phyloP scores from a whole-genome alignment of 2,888 invertebrate species.

The Polymixis flavicincta region DNA sequence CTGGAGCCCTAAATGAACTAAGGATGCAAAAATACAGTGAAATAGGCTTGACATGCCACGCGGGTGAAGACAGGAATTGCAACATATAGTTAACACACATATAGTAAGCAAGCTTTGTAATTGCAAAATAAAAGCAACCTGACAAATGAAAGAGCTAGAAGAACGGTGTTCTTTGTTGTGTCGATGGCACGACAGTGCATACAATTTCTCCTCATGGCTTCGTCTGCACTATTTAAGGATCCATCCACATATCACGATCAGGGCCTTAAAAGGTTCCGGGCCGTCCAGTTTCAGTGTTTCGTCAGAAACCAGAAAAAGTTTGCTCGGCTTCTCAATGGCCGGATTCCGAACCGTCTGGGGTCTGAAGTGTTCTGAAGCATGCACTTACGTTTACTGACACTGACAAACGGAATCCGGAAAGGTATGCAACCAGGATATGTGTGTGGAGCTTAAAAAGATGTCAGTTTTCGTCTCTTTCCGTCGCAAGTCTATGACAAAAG shows the following conservation, averaged over 20 bases:
- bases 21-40: slow-evolving; percentile 62
- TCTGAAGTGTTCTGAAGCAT: not conserved
- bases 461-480: slow-evolving; percentile 16
- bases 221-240: not conserved
- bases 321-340: not conserved
- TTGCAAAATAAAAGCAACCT: slow-evolving; percentile 40
- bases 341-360: not conserved
- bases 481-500: slow-evolving; percentile 17
- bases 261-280: too few relatives aligned
- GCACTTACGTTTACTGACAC: not conserved
- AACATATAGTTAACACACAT: slow-evolving; percentile 62
- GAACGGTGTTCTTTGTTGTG: not conserved
- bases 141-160: slow-evolving; percentile 12
- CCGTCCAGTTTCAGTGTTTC: not conserved
- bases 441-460: not conserved
- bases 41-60: slow-evolving; percentile 59
- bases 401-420: not conserved
- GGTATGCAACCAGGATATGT: not conserved
- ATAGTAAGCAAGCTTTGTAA: slow-evolving; percentile 53
- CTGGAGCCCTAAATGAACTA: slow-evolving; percentile 49
- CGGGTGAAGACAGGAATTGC: slow-evolving; percentile 37
- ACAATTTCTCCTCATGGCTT: not conserved
- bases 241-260: not conserved
- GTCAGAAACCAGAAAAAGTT: not conserved
- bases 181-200: not conserved